Base-by-base conservation (phyloP, 2,888 invertebrate species). In the Adineta ricciae region DNA sequence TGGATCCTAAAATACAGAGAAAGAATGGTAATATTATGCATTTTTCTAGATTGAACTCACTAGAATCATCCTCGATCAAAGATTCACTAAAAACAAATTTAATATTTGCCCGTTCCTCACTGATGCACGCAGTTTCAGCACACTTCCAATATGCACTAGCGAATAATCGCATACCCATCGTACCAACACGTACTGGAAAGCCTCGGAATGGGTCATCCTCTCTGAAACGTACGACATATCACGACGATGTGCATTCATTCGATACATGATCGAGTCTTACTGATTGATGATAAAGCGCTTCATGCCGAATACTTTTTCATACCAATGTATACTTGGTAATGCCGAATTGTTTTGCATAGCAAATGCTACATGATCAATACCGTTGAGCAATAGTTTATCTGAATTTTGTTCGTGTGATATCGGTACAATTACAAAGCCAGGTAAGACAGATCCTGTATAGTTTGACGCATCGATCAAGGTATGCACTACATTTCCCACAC, bases 111-210 rank as follows among this genome's bases (percentile, higher is more conserved):
- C 0, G 27, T 19, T n/a, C 46, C 2, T 41, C 32, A n/a, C 32
- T 64, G 2, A 64, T n/a, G 7, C 32, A 32, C 16, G 32, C 89
- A 0, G 88, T 88, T 86, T 91, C 91, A 0, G 90, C 88, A 88
- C 91, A 91, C 86, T 88, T 89, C 91, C 91, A 91, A 87, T 90
- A 91, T 86, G 91, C 90, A 88, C 91, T 88, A 0, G 91, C 91
- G 86, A 90, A 90, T 85, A 92, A 87, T 36, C 91, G 87, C 86
- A 92, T 87, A 0, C 91, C 91, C 41, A 91, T 89, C 54, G 90
- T 89, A 49, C 88, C 89, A 11, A 88, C 89, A 52, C 88, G 86
- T 50, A 91, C 88, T 46, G 90, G 89, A 86, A 91, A 88, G 0
- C 91, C 91, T 56, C 90, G 89, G 19, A 88, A 88, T 83, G 88